Evolutionary conservation across 2,888 invertebrate genomes (phyloP), one percentile per base, ranked within the genome.

Genomic region (Phaonia tiefii): DNA sequence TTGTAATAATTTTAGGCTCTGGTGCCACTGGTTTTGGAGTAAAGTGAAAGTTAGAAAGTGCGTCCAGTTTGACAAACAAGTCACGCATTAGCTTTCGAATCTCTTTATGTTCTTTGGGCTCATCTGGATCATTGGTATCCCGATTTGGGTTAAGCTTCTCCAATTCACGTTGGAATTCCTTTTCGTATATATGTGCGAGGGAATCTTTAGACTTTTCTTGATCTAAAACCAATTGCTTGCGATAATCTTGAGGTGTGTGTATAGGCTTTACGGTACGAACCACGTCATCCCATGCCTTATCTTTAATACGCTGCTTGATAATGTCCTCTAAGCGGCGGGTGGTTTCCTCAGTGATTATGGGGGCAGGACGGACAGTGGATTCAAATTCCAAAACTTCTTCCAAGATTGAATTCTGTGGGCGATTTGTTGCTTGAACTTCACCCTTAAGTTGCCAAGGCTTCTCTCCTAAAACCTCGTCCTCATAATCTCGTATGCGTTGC

Each of bases 401-500:
- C 0, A 99, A 92, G 22, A 99, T 91, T 0, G 98, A 98, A 91
- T 99, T 98, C 89, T 96, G 95, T 0, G 99, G 99, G 72, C 99
- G 92, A 78, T 92, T 93, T 0, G 92, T 91, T 0, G 95, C 97
- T 75, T 93, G 93, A 0, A 97, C 94, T 92, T 99, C 99, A 81
- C 99, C 99, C 88, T 94, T 95, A 56, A 99, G 90, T 87, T 98
- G 97, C 99, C 99, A 99, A 0, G 97, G 95, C 85, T 98, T 98
- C 81, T 97, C 96, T 11, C 93, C 92, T 37, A 99, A 87, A 0
- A 94, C 94, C 84, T 93, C 93, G 58, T 94, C 92, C 91, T 97
- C 97, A 66, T 96, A 90, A 84, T 93, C 92, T 31, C 93, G 91
- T 76, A 97, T 96, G 83, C 92, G 93, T 85, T 93, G 92, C 74